Evolutionary conservation across 2,797 vertebrate species (phyloP).

Genomic region (Periparus ater): DNA sequence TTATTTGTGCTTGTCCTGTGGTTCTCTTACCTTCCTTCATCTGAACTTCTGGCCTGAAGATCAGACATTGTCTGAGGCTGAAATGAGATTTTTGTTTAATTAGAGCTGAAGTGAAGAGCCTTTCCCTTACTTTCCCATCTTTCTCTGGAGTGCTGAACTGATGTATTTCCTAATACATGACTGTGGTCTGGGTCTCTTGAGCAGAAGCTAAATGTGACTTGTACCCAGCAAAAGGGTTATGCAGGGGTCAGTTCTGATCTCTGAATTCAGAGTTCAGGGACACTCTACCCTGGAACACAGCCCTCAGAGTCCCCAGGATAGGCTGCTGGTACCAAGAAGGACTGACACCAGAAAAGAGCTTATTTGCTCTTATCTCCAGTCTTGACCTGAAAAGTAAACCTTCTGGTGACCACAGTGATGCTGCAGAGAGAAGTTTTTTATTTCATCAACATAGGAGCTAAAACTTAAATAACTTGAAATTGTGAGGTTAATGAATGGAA

Average conservation of each 20-base stretch:
- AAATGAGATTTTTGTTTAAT: neutral
- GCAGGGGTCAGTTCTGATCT: neutral
- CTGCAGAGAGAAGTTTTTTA: neutral
- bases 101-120: neutral
- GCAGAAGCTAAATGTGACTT: neutral
- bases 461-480: neutral
- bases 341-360: neutral
- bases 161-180: neutral
- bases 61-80: neutral
- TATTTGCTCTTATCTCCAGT: neutral
- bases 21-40: neutral
- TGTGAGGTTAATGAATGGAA: neutral
- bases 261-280: neutral
- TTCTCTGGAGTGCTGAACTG: neutral
- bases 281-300: accelerated
- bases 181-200: neutral
- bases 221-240: neutral
- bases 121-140: neutral
- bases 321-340: neutral
- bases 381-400: neutral
- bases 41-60: neutral
- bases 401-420: neutral
- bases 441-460: neutral
- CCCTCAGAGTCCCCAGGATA: neutral
- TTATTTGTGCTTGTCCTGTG: neutral